Percentiles rank a stretch among this genome's conserved stretches.
Conservation (phyloP, 2,888 invertebrate species). For the Corbicula japonica region DNA sequence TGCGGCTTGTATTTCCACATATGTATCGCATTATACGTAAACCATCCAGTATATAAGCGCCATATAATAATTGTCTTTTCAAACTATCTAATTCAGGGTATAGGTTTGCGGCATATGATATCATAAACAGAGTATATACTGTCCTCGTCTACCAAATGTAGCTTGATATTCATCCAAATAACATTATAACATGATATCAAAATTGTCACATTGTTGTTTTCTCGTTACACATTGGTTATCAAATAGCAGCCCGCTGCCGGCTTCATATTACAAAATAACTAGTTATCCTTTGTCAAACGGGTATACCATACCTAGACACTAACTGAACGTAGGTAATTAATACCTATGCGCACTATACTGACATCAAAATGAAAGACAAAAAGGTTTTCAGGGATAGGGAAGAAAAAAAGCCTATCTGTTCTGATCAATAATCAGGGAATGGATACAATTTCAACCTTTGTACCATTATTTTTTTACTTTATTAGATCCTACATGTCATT, state of each 20-base stretch:
- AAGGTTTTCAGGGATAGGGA: neutral
- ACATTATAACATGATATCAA: constrained; percentile 18
- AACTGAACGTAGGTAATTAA: constrained; percentile 10
- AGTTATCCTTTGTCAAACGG: neutral
- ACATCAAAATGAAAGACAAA: constrained; percentile 24
- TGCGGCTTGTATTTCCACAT: constrained; percentile 1
- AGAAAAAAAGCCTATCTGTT: too few relatives aligned
- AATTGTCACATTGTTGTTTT: constrained; percentile 6
- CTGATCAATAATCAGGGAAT: too few relatives aligned
- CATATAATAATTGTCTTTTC: neutral
- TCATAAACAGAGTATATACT: constrained; percentile 15
- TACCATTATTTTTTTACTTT: too few relatives aligned
- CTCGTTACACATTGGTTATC: constrained; percentile 16
- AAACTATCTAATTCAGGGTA: constrained; percentile 9
- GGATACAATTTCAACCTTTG: too few relatives aligned
- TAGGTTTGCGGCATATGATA: constrained; percentile 14
- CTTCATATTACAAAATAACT: constrained; percentile 17
- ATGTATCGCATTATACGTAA: neutral
- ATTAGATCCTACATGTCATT: too few relatives aligned
- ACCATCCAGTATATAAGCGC: neutral
- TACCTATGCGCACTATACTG: neutral
- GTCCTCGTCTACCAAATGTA: constrained; percentile 5
- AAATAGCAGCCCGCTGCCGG: constrained; percentile 2
- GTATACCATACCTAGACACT: constrained; percentile 6
- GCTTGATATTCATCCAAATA: constrained; percentile 18